Percentiles rank a stretch among this genome's conserved stretches.
These are phyloP conservation scores for Archilochus colubris DNA, from an alignment of 2,113 vertebrate genomes.

Conservation along the genomic window DNA sequence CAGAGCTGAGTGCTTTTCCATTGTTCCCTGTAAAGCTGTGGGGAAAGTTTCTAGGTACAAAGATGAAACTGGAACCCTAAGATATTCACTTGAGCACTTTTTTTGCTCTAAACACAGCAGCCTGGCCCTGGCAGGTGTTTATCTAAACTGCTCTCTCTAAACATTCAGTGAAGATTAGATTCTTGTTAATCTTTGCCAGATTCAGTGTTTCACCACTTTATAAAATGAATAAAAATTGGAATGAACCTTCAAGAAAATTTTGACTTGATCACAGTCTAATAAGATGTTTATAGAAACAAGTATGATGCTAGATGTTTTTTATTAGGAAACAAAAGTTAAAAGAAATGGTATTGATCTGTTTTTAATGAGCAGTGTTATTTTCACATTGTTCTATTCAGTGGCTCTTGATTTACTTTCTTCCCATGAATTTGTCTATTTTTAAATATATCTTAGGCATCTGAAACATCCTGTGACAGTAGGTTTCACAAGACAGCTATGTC, in stretches of 20 bases:
- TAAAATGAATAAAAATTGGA: not conserved
- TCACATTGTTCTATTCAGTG: not conserved
- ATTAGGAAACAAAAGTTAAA: not conserved
- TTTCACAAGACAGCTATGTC: not conserved
- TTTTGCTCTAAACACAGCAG: not conserved
- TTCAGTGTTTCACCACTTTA: not conserved
- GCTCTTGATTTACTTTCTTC: not conserved
- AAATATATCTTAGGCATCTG: not conserved
- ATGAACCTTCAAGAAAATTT: not conserved
- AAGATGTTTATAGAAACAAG: not conserved
- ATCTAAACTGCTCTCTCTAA: not conserved
- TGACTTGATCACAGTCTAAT: not conserved
- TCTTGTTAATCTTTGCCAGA: not conserved
- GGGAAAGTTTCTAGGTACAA: not conserved
- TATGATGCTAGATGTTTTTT: not conserved
- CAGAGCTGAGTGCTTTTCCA: not conserved
- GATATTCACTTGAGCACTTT: not conserved
- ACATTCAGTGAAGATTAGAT: not conserved
- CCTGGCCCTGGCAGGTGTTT: not conserved
- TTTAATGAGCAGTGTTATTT: not conserved
- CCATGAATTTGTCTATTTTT: not conserved
- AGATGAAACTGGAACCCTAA: not conserved
- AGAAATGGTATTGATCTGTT: not conserved
- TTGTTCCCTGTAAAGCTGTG: not conserved
- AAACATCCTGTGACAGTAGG: not conserved